A percentile compares a stretch with the other conserved stretches of the same genome.
Evolutionary conservation across 2,797 vertebrate species (phyloP).

Genomic region (Melanogrammus aeglefinus): DNA sequence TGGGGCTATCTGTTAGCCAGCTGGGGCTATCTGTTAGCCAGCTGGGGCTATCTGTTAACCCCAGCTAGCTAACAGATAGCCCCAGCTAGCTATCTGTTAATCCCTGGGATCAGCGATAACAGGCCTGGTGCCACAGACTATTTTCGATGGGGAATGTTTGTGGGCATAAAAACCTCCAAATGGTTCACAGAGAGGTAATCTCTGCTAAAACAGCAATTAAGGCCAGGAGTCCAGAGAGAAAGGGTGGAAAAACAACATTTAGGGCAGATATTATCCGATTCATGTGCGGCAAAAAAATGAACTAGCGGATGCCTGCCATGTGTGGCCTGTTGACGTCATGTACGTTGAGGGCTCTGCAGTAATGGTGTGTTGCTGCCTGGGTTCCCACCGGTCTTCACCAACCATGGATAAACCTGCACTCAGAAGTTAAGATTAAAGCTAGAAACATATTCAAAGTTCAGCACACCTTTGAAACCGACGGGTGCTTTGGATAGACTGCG

Average conservation of each 20-base stretch:
- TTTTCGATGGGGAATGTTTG: conserved; percentile 29
- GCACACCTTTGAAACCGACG: neutral
- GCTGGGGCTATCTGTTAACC: too few species aligned
- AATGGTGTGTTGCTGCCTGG: neutral
- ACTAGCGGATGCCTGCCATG: neutral
- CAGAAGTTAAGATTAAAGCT: neutral
- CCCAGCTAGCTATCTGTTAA: conserved; percentile 16
- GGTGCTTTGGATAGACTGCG: neutral
- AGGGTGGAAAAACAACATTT: neutral
- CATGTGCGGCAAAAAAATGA: conserved; percentile 17
- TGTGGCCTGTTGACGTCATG: neutral
- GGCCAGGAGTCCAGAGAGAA: conserved; percentile 21
- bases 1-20: too few species aligned
- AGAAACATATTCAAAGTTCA: neutral
- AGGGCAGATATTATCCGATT: conserved; percentile 10
- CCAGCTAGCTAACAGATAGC: neutral
- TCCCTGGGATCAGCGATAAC: conserved; percentile 20
- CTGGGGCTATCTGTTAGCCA: too few species aligned
- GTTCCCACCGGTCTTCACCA: neutral
- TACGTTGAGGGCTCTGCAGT: neutral
- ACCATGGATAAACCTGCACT: neutral
- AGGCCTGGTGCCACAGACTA: neutral
- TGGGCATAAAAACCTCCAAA: conserved; percentile 7
- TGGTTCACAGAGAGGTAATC: conserved; percentile 11
- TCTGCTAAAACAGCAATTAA: conserved; percentile 19